Conservation (phyloP, 2,888 invertebrate species). For the Mamestra brassicae region DNA sequence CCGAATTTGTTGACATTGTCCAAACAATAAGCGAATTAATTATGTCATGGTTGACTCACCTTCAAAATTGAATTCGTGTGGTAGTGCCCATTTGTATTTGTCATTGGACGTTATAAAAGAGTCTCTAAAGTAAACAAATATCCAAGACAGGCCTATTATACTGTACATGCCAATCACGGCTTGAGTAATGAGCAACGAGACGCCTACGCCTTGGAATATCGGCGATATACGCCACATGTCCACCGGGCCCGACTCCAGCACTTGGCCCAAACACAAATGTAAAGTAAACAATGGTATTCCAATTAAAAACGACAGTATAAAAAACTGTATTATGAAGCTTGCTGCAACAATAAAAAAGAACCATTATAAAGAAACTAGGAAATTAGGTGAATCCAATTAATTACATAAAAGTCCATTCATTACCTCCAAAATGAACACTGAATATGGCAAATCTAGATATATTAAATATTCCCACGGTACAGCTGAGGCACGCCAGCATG, state of each 20-base stretch:
- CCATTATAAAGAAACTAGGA: slow-evolving; percentile 50
- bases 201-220: slow-evolving; percentile 97
- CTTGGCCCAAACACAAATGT: slow-evolving; percentile 96
- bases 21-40: slow-evolving; percentile 66
- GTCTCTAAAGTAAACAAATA: slow-evolving; percentile 96
- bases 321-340: slow-evolving; percentile 97
- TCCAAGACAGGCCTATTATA: slow-evolving; percentile 97
- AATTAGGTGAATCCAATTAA: slow-evolving; percentile 52
- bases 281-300: slow-evolving; percentile 96
- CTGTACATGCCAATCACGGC: slow-evolving; percentile 96
- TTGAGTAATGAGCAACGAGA: slow-evolving; percentile 95
- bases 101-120: slow-evolving; percentile 96
- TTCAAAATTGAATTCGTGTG: slow-evolving; percentile 93
- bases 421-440: slow-evolving; percentile 96
- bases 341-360: slow-evolving; percentile 88
- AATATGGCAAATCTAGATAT: slow-evolving; percentile 96
- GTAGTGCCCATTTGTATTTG: slow-evolving; percentile 95
- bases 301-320: slow-evolving; percentile 94
- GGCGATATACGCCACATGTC: slow-evolving; percentile 99
- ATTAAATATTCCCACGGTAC: slow-evolving; percentile 97
- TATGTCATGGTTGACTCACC: slow-evolving; percentile 81
- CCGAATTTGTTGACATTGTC: slow-evolving; percentile 68
- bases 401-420: slow-evolving; percentile 67
- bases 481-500: slow-evolving; percentile 95
- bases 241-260: slow-evolving; percentile 95